Evolutionary conservation across 1,140 invertebrate species (phyloP).

Genomic region (Magallana gigas): DNA sequence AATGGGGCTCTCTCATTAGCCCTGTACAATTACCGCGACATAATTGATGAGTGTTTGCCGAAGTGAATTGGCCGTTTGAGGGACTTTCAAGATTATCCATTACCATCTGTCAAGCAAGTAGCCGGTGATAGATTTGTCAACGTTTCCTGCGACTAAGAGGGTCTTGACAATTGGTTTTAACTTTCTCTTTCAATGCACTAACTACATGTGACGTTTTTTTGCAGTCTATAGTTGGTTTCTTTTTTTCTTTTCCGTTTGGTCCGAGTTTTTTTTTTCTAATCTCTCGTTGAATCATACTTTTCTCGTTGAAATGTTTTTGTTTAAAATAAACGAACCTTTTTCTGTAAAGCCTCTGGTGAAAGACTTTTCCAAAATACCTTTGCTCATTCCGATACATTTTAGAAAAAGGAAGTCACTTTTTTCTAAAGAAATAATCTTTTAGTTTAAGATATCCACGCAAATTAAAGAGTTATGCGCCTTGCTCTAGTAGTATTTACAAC

Average conservation of each 20-base stretch:
- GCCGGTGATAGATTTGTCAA: conserved; percentile 2
- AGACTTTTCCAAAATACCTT: no score
- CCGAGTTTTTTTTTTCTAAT: not conserved
- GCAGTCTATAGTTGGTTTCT: not conserved
- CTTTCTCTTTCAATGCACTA: conserved; percentile 25
- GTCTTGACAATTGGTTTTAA: not conserved
- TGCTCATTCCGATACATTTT: no score
- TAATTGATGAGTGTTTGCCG: conserved; percentile 25
- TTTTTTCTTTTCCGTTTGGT: no score
- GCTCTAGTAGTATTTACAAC: no score
- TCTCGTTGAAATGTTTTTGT: no score
- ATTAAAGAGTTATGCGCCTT: no score
- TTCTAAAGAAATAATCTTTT: no score
- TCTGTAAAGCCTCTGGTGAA: no score
- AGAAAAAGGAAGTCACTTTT: no score
- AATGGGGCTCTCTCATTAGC: conserved; percentile 16
- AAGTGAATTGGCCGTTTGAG: conserved; percentile 13
- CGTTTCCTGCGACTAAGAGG: conserved; percentile 8
- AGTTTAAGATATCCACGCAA: no score
- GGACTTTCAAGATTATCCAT: not conserved
- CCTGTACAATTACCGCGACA: conserved; percentile 1
- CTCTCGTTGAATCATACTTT: not conserved
- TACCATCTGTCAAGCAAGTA: conserved; percentile 10
- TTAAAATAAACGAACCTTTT: no score
- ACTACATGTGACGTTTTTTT: not conserved